Evolutionary conservation across 2,113 vertebrate species (phyloP), one percentile per base, ranked within the genome.

Genomic region (Nesogale talazaci): DNA sequence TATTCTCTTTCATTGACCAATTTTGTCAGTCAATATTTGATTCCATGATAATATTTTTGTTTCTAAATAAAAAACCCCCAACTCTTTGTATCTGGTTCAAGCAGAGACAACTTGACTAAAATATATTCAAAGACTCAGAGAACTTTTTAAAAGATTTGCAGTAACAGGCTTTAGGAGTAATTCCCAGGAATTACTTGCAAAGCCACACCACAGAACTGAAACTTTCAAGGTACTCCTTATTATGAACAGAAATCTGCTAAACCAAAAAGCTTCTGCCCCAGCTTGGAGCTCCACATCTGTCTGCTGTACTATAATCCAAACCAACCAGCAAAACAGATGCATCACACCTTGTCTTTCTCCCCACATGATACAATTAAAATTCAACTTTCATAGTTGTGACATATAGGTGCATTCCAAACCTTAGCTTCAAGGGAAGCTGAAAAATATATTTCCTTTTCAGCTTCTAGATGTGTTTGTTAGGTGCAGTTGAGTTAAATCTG

Each of bases 341-440:
- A 10, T 77, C 72, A 83, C 59, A 59, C n/a, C 38, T 83, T 72
- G 52, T 31, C 46, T 52, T 89, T 61, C 12, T 42, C 63, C 16
- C 23, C 14, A 63, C 9, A 88, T 91, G 67, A 86, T 9, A n/a
- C 69, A 84, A 67, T 77, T 83, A 91, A 90, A 94, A 72, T 67
- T 82, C 46, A 83, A 16, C 11, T 77, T 90, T 86, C 72, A 77
- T 3, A 4, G 11, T n/a, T 72, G 59, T 93, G 36, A 46, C 27
- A 72, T 76, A 76, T 52, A 88, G 57, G 46, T 88, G 52, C 29
- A 86, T 29, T 23, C 65, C 65, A 38, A 92, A 81, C 19, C 56
- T 93, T 82, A 57, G 40, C 40, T 88, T 75, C 36, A 76, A 80
- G 15, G 12, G 27, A 86, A 93, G 67, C 27, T 72, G 20, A 38